phyloP scores from a whole-genome alignment of 2,888 invertebrate genomes.

The Lordiphosa andalusiaca region DNA sequence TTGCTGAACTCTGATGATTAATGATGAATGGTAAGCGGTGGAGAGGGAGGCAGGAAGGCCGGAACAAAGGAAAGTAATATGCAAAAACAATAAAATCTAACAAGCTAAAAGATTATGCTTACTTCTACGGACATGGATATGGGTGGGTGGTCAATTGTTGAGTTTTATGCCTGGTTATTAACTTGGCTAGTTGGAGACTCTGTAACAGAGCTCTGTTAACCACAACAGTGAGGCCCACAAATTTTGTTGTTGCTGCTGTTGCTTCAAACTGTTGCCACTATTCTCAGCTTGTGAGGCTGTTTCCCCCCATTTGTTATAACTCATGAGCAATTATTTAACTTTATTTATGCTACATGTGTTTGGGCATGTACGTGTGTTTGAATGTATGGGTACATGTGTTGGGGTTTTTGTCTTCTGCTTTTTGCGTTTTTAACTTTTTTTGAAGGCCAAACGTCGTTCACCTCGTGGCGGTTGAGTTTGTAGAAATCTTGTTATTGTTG shows the following conservation, averaged over 20 bases:
- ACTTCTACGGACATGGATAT: constrained; percentile 1
- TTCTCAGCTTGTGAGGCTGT: constrained; percentile 22
- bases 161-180: constrained; percentile 40
- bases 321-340: constrained; percentile 38
- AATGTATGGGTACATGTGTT: constrained; percentile 4
- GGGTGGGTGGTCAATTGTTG: not conserved
- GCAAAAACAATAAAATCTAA: constrained; percentile 19
- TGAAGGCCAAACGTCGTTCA: constrained; percentile 64
- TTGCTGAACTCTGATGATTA: constrained; percentile 47
- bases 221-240: constrained; percentile 18
- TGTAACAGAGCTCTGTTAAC: constrained; percentile 8
- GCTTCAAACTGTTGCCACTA: constrained; percentile 4
- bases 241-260: constrained; percentile 21
- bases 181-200: constrained; percentile 54
- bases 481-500: constrained; percentile 22
- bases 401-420: constrained; percentile 39
- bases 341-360: constrained; percentile 28
- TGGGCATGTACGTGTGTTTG: constrained; percentile 1
- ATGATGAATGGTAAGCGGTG: constrained; percentile 1
- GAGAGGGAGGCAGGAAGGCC: constrained; percentile 21
- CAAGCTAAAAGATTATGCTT: constrained; percentile 14
- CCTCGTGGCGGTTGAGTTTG: constrained; percentile 28
- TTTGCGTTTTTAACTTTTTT: constrained; percentile 55
- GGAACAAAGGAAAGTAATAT: constrained; percentile 39
- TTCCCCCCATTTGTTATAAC: constrained; percentile 21